These are phyloP conservation scores for Margaritifera margaritifera DNA, from an alignment of 2,888 invertebrate species.

Conservation along the genomic window DNA sequence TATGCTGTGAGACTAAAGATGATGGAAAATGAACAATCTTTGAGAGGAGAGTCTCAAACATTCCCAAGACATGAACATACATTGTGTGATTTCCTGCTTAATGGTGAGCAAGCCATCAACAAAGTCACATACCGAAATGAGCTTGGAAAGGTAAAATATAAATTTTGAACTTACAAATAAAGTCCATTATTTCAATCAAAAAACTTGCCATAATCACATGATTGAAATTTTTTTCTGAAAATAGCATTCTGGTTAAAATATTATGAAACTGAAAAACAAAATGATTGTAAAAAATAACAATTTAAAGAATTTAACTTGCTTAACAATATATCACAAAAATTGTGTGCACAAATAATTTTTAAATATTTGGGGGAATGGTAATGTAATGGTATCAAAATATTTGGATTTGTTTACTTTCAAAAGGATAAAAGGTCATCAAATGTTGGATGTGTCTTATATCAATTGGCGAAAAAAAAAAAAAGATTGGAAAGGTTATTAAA, in stretches of 20 bases:
- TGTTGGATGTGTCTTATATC: no score
- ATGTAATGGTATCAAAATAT: no score
- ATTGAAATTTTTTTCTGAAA: conserved; percentile 8
- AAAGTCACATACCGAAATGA: conserved; percentile 28
- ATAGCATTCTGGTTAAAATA: conserved; percentile 2
- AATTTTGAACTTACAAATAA: background rate
- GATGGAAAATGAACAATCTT: conserved; percentile 51
- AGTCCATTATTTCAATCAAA: conserved; percentile 1
- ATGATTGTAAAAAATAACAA: no score
- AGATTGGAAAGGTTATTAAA: no score
- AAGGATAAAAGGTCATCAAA: no score
- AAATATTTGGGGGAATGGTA: no score
- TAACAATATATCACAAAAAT: no score
- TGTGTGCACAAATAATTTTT: no score
- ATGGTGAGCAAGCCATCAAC: conserved; percentile 12
- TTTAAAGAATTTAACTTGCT: no score
- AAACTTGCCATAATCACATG: background rate
- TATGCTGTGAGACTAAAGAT: conserved; percentile 51
- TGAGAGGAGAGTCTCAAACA: conserved; percentile 37
- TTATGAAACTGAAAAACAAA: background rate
- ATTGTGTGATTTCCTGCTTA: conserved; percentile 30
- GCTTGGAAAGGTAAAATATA: conserved; percentile 25
- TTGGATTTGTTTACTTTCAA: no score
- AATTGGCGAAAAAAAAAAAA: no score
- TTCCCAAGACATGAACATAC: conserved; percentile 22